Evolutionary conservation across 2,797 vertebrate genomes (phyloP).

Genomic region (Taenioides sp.): DNA sequence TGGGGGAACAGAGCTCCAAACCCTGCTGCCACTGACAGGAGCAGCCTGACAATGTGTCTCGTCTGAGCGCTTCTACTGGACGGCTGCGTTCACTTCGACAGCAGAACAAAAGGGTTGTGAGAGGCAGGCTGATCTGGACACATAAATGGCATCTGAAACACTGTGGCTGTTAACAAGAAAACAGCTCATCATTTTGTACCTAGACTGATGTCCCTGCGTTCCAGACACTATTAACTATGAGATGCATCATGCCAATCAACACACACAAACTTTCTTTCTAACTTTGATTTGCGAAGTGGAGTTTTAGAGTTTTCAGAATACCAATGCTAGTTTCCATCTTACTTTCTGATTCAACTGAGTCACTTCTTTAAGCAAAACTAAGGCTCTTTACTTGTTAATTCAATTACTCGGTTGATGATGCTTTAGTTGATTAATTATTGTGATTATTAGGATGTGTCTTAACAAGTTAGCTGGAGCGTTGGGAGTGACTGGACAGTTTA

Average conservation of each 20-base stretch:
- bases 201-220: constrained; percentile 19
- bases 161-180: constrained; percentile 41
- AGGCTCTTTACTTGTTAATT: too few species aligned
- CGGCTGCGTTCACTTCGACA: constrained; percentile 24
- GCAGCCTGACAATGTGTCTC: constrained; percentile 43
- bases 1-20: constrained; percentile 31
- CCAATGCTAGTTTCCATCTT: constrained; percentile 6
- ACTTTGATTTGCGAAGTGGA: neutral
- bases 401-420: too few species aligned
- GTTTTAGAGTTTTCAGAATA: neutral
- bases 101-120: constrained; percentile 44
- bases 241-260: constrained; percentile 20
- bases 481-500: too few species aligned
- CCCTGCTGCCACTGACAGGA: constrained; percentile 55
- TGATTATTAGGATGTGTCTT: too few species aligned
- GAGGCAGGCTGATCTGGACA: constrained; percentile 45
- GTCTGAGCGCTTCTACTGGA: constrained; percentile 18
- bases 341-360: constrained; percentile 13
- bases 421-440: too few species aligned
- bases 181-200: constrained; percentile 42
- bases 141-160: constrained; percentile 38
- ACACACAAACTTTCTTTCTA: neutral
- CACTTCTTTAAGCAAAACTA: neutral
- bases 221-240: constrained; percentile 28
- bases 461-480: too few species aligned